Evolutionary conservation across 2,888 invertebrate genomes (phyloP).

Genomic region (Eurytoma californica): DNA sequence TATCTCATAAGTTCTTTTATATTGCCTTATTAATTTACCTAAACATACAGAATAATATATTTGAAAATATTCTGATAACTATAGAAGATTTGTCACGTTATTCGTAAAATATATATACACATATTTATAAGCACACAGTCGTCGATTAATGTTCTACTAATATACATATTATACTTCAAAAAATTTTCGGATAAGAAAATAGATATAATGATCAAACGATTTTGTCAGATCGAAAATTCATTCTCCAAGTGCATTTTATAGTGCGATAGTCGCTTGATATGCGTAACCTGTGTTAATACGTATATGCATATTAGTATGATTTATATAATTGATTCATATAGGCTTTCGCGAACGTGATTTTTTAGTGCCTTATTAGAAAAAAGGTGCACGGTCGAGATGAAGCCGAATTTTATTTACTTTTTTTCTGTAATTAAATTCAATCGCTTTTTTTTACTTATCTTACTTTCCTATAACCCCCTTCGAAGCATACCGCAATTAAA

Average conservation of each 20-base stretch:
- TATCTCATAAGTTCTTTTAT: slow-evolving; percentile 47
- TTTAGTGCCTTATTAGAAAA: slow-evolving; percentile 50
- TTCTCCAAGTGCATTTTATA: slow-evolving; percentile 55
- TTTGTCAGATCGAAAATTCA: slow-evolving; percentile 57
- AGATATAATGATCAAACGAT: slow-evolving; percentile 50
- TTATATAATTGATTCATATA: slow-evolving; percentile 48
- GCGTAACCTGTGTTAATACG: slow-evolving; percentile 55
- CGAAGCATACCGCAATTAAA: slow-evolving; percentile 48
- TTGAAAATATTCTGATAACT: slow-evolving; percentile 55
- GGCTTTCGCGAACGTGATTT: slow-evolving; percentile 53
- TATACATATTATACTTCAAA: slow-evolving; percentile 48
- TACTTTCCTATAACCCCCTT: slow-evolving; percentile 30
- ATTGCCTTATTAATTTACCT: slow-evolving; percentile 40
- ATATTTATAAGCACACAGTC: slow-evolving; percentile 46
- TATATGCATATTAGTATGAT: slow-evolving; percentile 49
- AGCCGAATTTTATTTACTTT: slow-evolving; percentile 11
- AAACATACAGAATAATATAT: slow-evolving; percentile 48
- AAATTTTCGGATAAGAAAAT: slow-evolving; percentile 53
- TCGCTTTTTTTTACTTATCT: slow-evolving; percentile 53
- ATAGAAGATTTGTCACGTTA: slow-evolving; percentile 47
- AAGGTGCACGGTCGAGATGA: slow-evolving; percentile 45
- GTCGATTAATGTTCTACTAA: slow-evolving; percentile 46
- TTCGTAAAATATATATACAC: slow-evolving; percentile 51
- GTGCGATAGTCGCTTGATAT: slow-evolving; percentile 55
- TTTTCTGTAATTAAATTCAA: slow-evolving; percentile 65